phyloP scores from a whole-genome alignment of 2,888 invertebrate species.

The Xanthorhoe designata region DNA sequence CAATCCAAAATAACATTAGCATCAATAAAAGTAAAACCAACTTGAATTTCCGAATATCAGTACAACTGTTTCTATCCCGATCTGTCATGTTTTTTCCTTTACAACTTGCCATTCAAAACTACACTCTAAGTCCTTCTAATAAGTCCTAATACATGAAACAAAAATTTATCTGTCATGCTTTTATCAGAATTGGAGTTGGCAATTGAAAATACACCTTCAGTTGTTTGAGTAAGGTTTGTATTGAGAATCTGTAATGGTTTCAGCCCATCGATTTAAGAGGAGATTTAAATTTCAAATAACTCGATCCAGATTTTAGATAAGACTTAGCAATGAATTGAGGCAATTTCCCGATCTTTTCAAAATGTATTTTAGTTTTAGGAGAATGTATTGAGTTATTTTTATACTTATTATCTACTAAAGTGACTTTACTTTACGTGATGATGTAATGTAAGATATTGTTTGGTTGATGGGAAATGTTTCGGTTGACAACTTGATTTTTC shows the following conservation, averaged over 20 bases:
- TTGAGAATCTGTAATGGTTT: slow-evolving; percentile 19
- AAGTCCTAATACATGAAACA: not conserved
- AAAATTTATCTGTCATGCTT: not conserved
- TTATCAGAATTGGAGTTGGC: not conserved
- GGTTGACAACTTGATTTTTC: too few relatives aligned
- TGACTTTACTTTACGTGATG: too few relatives aligned
- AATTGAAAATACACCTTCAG: not conserved
- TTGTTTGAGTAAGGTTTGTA: not conserved
- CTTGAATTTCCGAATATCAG: slow-evolving; percentile 48
- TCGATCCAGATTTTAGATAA: slow-evolving; percentile 64
- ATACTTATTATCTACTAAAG: too few relatives aligned
- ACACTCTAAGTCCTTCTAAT: not conserved
- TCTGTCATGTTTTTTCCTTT: slow-evolving; percentile 46
- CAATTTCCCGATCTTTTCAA: slow-evolving; percentile 31
- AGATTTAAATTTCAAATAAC: slow-evolving; percentile 83
- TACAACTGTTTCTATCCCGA: slow-evolving; percentile 49
- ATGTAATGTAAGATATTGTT: too few relatives aligned
- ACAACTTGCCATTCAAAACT: not conserved
- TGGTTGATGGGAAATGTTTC: too few relatives aligned
- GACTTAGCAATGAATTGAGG: slow-evolving; percentile 70
- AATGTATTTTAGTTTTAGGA: not conserved
- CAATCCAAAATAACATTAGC: slow-evolving; percentile 30
- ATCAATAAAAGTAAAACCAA: slow-evolving; percentile 53
- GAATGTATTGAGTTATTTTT: too few relatives aligned
- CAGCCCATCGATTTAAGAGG: slow-evolving; percentile 59